phyloP scores from a whole-genome alignment of 1,140 invertebrate genomes.

The Homarus americanus region DNA sequence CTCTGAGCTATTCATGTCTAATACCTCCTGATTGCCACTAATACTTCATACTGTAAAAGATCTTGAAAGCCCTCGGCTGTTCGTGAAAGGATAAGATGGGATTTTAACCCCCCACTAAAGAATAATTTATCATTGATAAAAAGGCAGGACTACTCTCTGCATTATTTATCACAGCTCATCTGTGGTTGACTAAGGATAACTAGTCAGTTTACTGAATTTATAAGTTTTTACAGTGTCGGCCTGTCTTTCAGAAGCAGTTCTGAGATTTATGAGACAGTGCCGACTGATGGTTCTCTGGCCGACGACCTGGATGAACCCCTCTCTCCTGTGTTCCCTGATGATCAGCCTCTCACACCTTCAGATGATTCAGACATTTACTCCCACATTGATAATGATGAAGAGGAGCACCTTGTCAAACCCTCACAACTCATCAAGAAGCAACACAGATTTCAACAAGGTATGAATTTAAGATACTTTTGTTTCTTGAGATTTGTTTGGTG shows the following conservation, averaged over 20 bases:
- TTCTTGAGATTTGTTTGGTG: background rate
- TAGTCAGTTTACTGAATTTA: no score
- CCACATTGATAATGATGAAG: slow-evolving; percentile 77
- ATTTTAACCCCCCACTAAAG: no score
- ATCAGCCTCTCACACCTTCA: slow-evolving; percentile 81
- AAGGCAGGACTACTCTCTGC: no score
- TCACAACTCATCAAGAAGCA: slow-evolving; percentile 80
- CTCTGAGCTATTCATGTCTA: no score
- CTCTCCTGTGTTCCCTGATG: slow-evolving; percentile 77
- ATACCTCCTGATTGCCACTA: no score
- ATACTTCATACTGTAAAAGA: no score
- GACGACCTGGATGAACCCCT: slow-evolving; percentile 80
- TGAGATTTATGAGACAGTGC: slow-evolving; percentile 90
- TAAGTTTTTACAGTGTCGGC: no score
- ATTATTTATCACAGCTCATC: no score
- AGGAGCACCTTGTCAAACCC: slow-evolving; percentile 81
- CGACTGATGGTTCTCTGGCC: slow-evolving; percentile 81
- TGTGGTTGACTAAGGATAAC: no score
- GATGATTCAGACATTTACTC: slow-evolving; percentile 87
- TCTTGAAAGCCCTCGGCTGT: no score
- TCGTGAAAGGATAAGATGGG: no score
- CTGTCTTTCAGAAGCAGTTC: slow-evolving; percentile 80
- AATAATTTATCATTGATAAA: no score
- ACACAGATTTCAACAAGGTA: slow-evolving; percentile 76
- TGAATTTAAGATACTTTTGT: background rate